Conservation (phyloP, 2,113 vertebrate genomes). For the Platichthys stellatus region DNA sequence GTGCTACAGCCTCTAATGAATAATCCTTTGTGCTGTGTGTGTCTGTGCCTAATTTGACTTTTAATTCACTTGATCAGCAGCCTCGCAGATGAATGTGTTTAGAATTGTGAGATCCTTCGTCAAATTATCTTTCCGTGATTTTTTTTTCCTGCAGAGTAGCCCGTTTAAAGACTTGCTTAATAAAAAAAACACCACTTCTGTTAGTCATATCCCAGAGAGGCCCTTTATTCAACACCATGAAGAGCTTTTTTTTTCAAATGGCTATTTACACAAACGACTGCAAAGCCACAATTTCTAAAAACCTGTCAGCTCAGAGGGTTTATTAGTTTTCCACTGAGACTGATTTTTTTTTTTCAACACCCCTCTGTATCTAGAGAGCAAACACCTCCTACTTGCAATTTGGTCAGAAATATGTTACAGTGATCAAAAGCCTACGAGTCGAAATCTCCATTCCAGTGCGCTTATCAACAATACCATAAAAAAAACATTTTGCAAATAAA, state of each 20-base stretch:
- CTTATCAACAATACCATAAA: not conserved
- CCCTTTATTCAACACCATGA: conserved; percentile 34
- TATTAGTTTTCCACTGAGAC: conserved; percentile 28
- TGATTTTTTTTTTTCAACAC: not conserved
- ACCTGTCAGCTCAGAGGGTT: conserved; percentile 26
- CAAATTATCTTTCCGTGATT: conserved; percentile 9
- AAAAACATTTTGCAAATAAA: not conserved
- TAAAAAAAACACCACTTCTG: conserved; percentile 28
- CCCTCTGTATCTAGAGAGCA: conserved; percentile 16
- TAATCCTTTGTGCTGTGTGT: conserved; percentile 15
- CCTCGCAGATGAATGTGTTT: conserved; percentile 33
- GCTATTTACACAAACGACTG: conserved; percentile 31
- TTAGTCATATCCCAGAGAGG: conserved; percentile 26
- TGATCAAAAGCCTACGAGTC: conserved; percentile 17
- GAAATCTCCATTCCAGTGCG: not conserved
- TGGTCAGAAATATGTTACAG: conserved; percentile 8
- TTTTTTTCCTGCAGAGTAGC: conserved; percentile 1
- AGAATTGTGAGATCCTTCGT: conserved; percentile 18
- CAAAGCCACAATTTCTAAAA: conserved; percentile 15
- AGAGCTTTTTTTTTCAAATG: not conserved
- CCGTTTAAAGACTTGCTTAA: conserved; percentile 24
- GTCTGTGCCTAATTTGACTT: conserved; percentile 41
- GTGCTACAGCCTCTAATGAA: conserved; percentile 23
- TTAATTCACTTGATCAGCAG: conserved; percentile 51
- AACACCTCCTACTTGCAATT: conserved; percentile 10